Evolutionary conservation across 1,140 invertebrate genomes (phyloP), one percentile per base, ranked within the genome.

Genomic region (Elymnias hypermnestra): DNA sequence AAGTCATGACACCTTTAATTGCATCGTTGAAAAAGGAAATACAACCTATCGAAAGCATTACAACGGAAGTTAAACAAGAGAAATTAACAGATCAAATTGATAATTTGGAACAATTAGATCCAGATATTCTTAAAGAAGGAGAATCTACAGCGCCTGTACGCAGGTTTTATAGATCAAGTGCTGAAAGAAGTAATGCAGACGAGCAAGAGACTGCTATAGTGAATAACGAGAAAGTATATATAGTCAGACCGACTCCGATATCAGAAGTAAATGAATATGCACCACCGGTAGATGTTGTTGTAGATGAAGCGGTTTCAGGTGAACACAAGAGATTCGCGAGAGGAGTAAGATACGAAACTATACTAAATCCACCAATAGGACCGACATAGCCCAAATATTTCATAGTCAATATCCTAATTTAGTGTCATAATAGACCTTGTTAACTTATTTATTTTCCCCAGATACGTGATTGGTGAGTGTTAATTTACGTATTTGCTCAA

Each of bases 391-490:
- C 47, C 50, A 49, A 57, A 64, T 53, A 52, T 35, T 46, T 46
- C 15, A 53, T 79, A 82, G 74, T 77, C 69, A 75, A 74, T 71
- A 67, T 62, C 33, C 38, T 43, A 65, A 61, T 69, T 67, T 69
- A 72, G 71, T 74, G 71, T 74, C 74, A 77, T 74, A n/a, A 70
- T 63, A 66, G 62, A 61, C 55, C 57, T 70, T 66, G 60, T 68
- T 82, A 75, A 83, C 63, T 82, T 81, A 79, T 83, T 79, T 77
- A 79, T 79, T 74, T 61, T n/a, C n/a, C 59, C 52, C 63, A 55
- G 56, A 69, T 68, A 66, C 60, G 67, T 66, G 63, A 63, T 53
- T 56, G 53, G 54, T 58, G 40, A 64, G 57, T 58, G 49, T 63
- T 50, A 50, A 60, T 45, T 63, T 64, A 51, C 61, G 66, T 71